Base-by-base conservation (phyloP, 2,888 invertebrate genomes). In the Thelaira solivaga region DNA sequence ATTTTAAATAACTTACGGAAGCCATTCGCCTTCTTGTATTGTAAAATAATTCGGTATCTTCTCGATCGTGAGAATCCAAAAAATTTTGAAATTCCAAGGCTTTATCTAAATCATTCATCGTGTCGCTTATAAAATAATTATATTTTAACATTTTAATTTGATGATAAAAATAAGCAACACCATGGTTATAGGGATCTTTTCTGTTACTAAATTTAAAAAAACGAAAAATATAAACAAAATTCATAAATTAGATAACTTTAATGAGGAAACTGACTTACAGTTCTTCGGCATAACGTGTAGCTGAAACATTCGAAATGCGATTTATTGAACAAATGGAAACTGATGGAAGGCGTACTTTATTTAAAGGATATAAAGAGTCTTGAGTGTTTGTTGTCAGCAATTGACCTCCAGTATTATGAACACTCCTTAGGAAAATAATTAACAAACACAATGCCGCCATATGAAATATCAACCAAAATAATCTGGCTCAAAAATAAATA, bases 261-360 rank as follows among this genome's bases (percentile, higher is more conserved):
- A 61, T 49, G 7, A 4, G 10, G 24, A 39, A 11, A 18, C 2
- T 45, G 3, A 84, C 89, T 86, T 84, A 90, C 90, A 91, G 83
- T 77, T 89, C 84, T 26, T 83, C 82, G 0, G 90, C 89, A 65
- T 90, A 86, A 36, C 82, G 74, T n/a, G 47, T 69, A 13, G 88
- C 89, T 39, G 87, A 87, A 34, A 79, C 82, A 68, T 83, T 86
- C 75, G 90, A 90, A 62, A 91, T 90, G 80, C 91, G 90, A 85
- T 93, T 93, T 59, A 90, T 86, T 77, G 91, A 91, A 83, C 93
- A 93, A 55, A 93, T 84, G 4, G 92, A 91, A 6, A 93, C 87
- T 0, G 85, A 93, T 7, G 93, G 93, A 86, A 93, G 93, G 80
- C 91, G 90, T 2, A 93, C 90, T 22, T 91, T 85, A 10, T 89